Evolutionary conservation across 2,888 invertebrate species (phyloP).

Genomic region (Caradrina clavipalpis): DNA sequence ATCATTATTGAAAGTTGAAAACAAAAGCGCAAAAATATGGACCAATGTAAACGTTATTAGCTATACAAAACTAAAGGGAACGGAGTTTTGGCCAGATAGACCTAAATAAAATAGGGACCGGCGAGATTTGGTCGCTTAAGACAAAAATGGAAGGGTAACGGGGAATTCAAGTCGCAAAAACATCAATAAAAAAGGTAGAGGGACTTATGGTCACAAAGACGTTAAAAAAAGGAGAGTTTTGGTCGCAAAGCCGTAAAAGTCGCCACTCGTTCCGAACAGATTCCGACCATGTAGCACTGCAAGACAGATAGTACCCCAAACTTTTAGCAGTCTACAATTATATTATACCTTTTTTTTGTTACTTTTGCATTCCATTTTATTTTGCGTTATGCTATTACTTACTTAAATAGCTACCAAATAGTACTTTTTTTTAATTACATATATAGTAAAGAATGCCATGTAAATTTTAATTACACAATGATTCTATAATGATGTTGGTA

Average conservation of each 20-base stretch:
- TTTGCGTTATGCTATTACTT: conserved; percentile 81
- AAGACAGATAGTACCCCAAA: conserved; percentile 58
- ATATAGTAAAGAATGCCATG: conserved; percentile 85
- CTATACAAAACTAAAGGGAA: not conserved
- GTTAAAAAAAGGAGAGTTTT: not conserved
- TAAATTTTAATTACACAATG: conserved; percentile 82
- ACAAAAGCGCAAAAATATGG: too few relatives aligned
- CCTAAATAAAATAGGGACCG: not conserved
- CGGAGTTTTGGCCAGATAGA: not conserved
- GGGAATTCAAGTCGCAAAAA: not conserved
- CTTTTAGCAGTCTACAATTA: conserved; percentile 75
- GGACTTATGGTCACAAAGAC: conserved; percentile 3
- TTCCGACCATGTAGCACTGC: conserved; percentile 57
- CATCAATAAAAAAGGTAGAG: not conserved
- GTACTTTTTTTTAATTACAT: conserved; percentile 82
- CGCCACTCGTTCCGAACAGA: conserved; percentile 40
- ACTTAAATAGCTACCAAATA: conserved; percentile 87
- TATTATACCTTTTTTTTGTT: conserved; percentile 72
- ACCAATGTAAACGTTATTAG: not conserved
- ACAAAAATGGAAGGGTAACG: not conserved
- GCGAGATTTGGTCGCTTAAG: not conserved
- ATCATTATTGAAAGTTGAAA: too few relatives aligned
- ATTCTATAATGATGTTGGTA: conserved; percentile 55
- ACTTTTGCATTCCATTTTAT: conserved; percentile 72
- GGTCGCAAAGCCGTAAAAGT: conserved; percentile 42